Evolutionary conservation across 2,888 invertebrate species (phyloP).

Genomic region (Sepioteuthis lessoniana): DNA sequence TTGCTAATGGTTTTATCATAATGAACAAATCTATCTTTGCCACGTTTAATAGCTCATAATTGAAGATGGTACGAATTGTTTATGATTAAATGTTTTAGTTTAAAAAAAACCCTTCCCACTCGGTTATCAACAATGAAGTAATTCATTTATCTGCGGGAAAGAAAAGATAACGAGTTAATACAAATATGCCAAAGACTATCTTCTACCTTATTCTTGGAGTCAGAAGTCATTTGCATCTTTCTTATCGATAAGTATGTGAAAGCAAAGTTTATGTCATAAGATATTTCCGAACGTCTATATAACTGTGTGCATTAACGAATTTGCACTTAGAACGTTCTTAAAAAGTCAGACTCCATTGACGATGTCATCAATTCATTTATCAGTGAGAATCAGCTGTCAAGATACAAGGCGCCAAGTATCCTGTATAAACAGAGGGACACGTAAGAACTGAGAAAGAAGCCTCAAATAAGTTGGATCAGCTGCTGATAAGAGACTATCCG

Average conservation of each 20-base stretch:
- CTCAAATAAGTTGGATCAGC: background rate
- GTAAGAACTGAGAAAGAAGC: background rate
- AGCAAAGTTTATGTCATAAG: background rate
- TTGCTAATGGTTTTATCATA: background rate
- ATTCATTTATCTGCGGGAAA: background rate
- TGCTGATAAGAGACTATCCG: background rate
- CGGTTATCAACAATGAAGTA: background rate
- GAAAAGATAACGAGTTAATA: background rate
- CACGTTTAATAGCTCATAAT: background rate
- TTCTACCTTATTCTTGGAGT: background rate
- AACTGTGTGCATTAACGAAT: background rate
- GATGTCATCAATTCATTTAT: background rate
- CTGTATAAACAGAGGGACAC: background rate
- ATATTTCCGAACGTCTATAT: background rate
- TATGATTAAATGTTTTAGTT: background rate
- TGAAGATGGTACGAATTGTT: background rate
- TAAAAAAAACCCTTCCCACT: too few relatives aligned
- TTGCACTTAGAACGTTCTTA: background rate
- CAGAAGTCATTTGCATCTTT: too few relatives aligned
- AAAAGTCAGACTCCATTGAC: background rate
- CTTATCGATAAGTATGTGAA: too few relatives aligned
- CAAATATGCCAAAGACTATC: background rate
- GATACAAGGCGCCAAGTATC: background rate
- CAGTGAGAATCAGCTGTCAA: background rate
- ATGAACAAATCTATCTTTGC: background rate